Evolutionary conservation across 2,113 vertebrate genomes (phyloP).

Genomic region (Nymphicus hollandicus): DNA sequence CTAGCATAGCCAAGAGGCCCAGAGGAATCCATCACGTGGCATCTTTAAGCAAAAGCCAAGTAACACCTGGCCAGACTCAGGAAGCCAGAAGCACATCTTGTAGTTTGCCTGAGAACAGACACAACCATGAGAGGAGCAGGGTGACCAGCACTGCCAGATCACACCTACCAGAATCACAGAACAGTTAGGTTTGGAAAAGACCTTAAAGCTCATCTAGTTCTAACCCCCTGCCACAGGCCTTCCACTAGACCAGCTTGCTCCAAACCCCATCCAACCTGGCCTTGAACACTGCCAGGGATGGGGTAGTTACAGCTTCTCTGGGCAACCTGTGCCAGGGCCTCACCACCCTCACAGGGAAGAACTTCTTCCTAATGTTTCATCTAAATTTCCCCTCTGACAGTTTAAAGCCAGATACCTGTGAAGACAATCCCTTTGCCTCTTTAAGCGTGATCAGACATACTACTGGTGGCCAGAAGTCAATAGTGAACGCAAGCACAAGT

Average conservation of each 20-base stretch:
- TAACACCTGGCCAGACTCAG: neutral
- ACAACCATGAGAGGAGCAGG: neutral
- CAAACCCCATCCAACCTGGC: neutral
- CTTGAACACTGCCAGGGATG: neutral
- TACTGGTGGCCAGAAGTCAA: neutral
- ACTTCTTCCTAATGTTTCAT: neutral
- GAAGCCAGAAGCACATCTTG: neutral
- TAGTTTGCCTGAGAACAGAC: neutral
- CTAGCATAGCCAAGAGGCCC: neutral
- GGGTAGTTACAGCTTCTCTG: neutral
- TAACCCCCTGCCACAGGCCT: neutral
- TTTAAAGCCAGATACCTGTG: neutral
- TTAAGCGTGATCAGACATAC: neutral
- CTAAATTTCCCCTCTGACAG: neutral
- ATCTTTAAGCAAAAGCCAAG: neutral
- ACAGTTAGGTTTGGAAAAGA: neutral
- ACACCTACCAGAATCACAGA: neutral
- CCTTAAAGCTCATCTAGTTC: neutral
- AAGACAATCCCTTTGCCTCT: neutral
- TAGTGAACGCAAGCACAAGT: neutral
- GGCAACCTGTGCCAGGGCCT: neutral
- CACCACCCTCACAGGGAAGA: neutral
- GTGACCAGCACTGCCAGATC: fast-evolving
- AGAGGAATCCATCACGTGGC: neutral
- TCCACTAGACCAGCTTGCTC: neutral